Conservation (phyloP, 1,140 invertebrate genomes). For the Neotoxoptera formosana region DNA sequence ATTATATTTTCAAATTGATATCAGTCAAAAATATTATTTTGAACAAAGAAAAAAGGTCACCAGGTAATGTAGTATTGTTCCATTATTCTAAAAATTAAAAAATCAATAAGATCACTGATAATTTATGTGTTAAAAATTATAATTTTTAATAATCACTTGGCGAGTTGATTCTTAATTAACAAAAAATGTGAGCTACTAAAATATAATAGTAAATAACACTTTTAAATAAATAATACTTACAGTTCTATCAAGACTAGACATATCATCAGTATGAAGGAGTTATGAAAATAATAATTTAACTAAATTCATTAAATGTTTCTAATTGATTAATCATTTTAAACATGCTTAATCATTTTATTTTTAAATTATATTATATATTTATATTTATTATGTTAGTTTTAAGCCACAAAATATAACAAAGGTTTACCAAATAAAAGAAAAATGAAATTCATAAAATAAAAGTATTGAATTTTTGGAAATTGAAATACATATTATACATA, state of each 20-base stretch:
- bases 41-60: background rate
- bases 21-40: background rate
- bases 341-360: slow-evolving; percentile 21
- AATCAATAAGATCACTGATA: background rate
- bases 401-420: slow-evolving; percentile 53
- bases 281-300: background rate
- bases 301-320: background rate
- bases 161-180: background rate
- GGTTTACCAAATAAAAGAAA: slow-evolving; percentile 44
- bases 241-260: background rate
- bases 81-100: background rate
- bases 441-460: slow-evolving; percentile 32
- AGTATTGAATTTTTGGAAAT: slow-evolving; percentile 51
- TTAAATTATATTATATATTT: slow-evolving; percentile 15
- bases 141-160: background rate
- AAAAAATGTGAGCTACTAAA: background rate
- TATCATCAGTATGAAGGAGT: background rate
- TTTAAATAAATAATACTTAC: background rate
- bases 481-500: slow-evolving; percentile 41
- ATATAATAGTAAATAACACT: background rate
- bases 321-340: slow-evolving; percentile 23
- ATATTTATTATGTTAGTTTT: slow-evolving; percentile 53
- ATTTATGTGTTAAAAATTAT: background rate
- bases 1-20: background rate
- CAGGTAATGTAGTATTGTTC: too few relatives aligned